phyloP scores from a whole-genome alignment of 2,797 vertebrate species.

The Coendou prehensilis region DNA sequence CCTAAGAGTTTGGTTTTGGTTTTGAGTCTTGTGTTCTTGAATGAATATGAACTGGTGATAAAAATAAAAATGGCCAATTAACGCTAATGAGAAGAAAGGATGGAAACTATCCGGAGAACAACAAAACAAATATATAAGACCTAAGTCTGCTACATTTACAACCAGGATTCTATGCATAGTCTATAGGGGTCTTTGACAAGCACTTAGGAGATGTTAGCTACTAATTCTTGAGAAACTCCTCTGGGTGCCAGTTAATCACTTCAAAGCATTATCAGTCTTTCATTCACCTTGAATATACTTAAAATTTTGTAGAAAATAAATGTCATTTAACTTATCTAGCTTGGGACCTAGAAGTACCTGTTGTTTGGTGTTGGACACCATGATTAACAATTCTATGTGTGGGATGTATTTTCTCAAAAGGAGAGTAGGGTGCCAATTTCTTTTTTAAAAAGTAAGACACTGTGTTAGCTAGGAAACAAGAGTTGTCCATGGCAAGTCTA shows the following conservation, averaged over 20 bases:
- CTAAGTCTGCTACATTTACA: not conserved
- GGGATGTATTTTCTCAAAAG: not conserved
- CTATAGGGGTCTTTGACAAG: not conserved
- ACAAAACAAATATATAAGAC: not conserved
- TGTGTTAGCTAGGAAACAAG: not conserved
- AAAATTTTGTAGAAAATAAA: not conserved
- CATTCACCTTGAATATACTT: slow-evolving; percentile 1
- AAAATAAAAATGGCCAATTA: not conserved
- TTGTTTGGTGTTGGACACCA: not conserved
- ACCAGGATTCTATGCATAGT: not conserved
- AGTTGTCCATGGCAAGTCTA: not conserved
- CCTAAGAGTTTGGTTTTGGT: not conserved
- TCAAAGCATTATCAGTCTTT: not conserved
- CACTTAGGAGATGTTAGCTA: not conserved
- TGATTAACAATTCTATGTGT: not conserved
- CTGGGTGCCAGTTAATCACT: not conserved
- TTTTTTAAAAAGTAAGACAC: not conserved
- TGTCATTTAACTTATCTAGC: not conserved
- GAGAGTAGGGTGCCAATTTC: not conserved
- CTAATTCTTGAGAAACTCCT: slow-evolving; percentile 42
- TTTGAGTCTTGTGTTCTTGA: slow-evolving; percentile 13
- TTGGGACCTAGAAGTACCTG: not conserved
- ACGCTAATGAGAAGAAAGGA: not conserved
- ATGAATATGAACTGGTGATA: not conserved
- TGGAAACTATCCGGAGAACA: not conserved